phyloP scores from a whole-genome alignment of 2,888 invertebrate genomes.

The Drosophila mimica region DNA sequence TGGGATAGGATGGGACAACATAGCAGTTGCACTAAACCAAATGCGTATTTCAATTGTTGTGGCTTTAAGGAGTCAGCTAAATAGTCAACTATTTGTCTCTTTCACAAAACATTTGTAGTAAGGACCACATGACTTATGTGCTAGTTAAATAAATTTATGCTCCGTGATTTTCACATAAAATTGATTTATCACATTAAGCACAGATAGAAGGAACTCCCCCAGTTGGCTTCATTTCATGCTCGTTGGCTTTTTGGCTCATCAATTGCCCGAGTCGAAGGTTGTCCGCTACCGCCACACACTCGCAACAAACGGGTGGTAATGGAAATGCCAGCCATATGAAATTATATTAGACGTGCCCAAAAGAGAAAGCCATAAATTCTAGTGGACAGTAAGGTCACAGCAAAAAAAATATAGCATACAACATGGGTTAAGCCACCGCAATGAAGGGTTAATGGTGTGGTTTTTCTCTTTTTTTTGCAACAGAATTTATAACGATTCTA shows the following conservation, averaged over 20 bases:
- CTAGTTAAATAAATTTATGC: slow-evolving; percentile 82
- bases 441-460: slow-evolving; percentile 76
- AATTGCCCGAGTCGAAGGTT: slow-evolving; percentile 61
- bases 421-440: slow-evolving; percentile 68
- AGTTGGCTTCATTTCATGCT: slow-evolving; percentile 78
- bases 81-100: slow-evolving; percentile 44
- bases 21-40: slow-evolving; percentile 3
- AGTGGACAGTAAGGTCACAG: slow-evolving; percentile 53
- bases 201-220: slow-evolving; percentile 31
- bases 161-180: slow-evolving; percentile 82
- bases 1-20: slow-evolving; percentile 4
- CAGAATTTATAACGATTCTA: slow-evolving; percentile 74
- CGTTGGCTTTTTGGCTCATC: slow-evolving; percentile 80
- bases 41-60: slow-evolving; percentile 30
- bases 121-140: slow-evolving; percentile 73
- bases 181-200: slow-evolving; percentile 82
- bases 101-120: slow-evolving; percentile 36
- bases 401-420: slow-evolving; percentile 31
- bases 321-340: slow-evolving; percentile 65
- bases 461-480: slow-evolving; percentile 16
- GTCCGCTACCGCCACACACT: slow-evolving; percentile 7
- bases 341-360: slow-evolving; percentile 74
- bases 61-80: slow-evolving; percentile 35
- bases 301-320: slow-evolving; percentile 47
- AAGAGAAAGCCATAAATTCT: slow-evolving; percentile 64